These are phyloP conservation scores for Actinia tenebrosa DNA, from an alignment of 64 coral and sea anemone genomes.

Conservation along the genomic window DNA sequence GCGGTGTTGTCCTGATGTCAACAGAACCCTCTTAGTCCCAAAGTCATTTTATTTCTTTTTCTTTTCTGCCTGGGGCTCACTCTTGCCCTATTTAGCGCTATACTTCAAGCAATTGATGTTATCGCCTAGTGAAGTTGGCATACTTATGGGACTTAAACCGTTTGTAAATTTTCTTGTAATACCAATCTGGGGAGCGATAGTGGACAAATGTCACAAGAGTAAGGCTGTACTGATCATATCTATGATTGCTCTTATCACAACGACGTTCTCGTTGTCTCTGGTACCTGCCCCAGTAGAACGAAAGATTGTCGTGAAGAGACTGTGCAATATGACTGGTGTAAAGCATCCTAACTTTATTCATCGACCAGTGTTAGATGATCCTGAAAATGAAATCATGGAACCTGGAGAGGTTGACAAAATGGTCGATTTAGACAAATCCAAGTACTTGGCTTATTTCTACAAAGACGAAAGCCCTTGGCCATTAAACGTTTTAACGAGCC, in stretches of 20 bases:
- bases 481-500: constrained; percentile 62
- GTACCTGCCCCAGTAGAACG: constrained; percentile 79
- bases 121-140: constrained; percentile 95
- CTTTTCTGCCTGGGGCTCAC: constrained; percentile 98
- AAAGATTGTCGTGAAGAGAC: constrained; percentile 73
- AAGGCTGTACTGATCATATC: constrained; percentile 83
- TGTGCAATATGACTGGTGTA: constrained; percentile 61
- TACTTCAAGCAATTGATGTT: constrained; percentile 98
- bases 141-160: constrained; percentile 96
- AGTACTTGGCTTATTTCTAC: constrained; percentile 55
- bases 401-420: constrained; percentile 92
- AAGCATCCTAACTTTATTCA: constrained; percentile 59
- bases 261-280: constrained; percentile 84
- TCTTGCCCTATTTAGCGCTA: constrained; percentile 88
- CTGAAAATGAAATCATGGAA: constrained; percentile 75
- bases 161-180: constrained; percentile 99
- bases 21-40: constrained; percentile 87
- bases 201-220: constrained; percentile 97
- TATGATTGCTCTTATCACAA: constrained; percentile 80
- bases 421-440: constrained; percentile 64
- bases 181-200: constrained; percentile 98
- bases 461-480: constrained; percentile 94
- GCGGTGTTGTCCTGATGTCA: constrained; percentile 88
- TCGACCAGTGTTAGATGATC: constrained; percentile 70
- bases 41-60: constrained; percentile 98